phyloP scores from a whole-genome alignment of 2,113 vertebrate genomes.

The Chamaetylas fuelleborni region DNA sequence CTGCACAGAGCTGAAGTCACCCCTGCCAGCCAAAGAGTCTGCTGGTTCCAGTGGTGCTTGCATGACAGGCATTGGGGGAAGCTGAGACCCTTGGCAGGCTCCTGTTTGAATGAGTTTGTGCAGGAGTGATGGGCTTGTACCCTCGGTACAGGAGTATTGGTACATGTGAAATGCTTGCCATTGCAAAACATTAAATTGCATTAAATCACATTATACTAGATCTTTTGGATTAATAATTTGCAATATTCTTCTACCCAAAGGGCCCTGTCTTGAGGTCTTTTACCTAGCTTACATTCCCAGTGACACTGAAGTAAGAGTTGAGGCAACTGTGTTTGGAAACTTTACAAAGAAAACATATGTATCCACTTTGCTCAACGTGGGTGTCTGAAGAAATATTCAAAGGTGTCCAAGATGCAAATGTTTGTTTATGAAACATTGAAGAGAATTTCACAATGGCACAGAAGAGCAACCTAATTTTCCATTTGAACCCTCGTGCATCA shows the following conservation, averaged over 20 bases:
- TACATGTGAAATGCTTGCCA: not conserved
- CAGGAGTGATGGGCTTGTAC: not conserved
- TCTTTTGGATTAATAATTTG: not conserved
- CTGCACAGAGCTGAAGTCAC: not conserved
- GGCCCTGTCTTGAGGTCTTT: not conserved
- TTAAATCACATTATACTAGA: not conserved
- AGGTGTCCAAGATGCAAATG: slow-evolving; percentile 50
- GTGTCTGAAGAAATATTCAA: slow-evolving; percentile 55
- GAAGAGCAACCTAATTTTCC: slow-evolving; percentile 12
- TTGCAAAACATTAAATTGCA: not conserved
- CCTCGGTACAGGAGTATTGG: not conserved
- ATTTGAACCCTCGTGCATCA: slow-evolving; percentile 23
- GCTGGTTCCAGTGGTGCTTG: not conserved
- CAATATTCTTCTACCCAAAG: not conserved
- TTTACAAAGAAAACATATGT: slow-evolving; percentile 45
- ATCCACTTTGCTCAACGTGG: slow-evolving; percentile 49
- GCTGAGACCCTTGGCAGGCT: not conserved
- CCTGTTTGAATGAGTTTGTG: not conserved
- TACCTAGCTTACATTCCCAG: slow-evolving; percentile 15
- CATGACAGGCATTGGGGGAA: not conserved
- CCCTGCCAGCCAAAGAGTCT: not conserved
- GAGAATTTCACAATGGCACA: slow-evolving; percentile 20
- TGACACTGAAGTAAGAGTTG: not conserved
- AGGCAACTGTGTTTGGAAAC: slow-evolving; percentile 37
- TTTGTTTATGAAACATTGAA: slow-evolving; percentile 1